Base-by-base conservation (phyloP, 2,888 invertebrate species). In the Platycheirus rosarum region DNA sequence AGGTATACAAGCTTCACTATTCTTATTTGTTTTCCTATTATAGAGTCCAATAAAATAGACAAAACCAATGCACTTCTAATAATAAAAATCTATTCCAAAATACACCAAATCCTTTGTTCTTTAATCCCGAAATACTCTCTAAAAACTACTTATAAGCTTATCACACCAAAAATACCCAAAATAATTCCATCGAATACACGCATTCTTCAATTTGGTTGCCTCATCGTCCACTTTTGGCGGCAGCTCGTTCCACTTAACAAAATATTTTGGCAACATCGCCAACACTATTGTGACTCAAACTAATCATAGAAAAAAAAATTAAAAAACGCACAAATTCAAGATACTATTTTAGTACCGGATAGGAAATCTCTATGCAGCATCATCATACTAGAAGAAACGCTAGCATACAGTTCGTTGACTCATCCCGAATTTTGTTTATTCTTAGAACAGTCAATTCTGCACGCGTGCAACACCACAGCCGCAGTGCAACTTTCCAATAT, bases 271-370 rank as follows among this genome's bases (percentile, higher is more conserved):
- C 82, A 82, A 73, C 42, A 71, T 62, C 26, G n/a, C 73, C 82
- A 82, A 23, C 60, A 60, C 76, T 40, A 73, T 60, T 82, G 77
- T 82, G 82, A 82, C 77, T 82, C 77, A 82, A 77, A 48, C 62
- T 63, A 32, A 26, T 40, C n/a, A n/a, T n/a, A n/a, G n/a, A n/a
- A 26, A 69, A 48, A 75, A 23, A 37, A 46, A 69, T 23, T 16
- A 37, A 37, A 26, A 69, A 48, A 75, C 75, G 46, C 79, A 70
- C 70, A 60, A 44, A 75, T 71, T 26, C 23, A 5, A 11, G 44
- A 46, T 65, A 66, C 76, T 80, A 80, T 76, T 80, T 80, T 48
- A 37, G 80, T 80, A 80, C 80, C 80, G 80, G 76, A 80, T 76
- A 60, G 76, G 70, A 76, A 80, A 76, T 76, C 66, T 51, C 13